phyloP scores from a whole-genome alignment of 1,140 invertebrate genomes.

The Conus betulinus region DNA sequence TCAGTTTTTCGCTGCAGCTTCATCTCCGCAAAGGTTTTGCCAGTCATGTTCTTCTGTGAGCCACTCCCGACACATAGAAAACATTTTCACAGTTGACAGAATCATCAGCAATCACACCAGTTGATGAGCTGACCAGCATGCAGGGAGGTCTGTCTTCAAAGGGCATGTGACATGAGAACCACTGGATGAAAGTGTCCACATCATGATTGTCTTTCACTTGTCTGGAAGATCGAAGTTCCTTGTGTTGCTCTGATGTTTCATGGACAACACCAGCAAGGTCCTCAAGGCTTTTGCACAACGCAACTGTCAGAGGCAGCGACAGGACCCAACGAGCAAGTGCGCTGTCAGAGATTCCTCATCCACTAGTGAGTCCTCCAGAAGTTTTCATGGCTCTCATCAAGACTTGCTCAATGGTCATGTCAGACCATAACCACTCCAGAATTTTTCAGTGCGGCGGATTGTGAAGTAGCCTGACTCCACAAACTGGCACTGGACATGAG shows the following conservation, averaged over 20 bases:
- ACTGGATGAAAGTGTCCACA: too few relatives aligned
- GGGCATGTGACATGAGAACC: too few relatives aligned
- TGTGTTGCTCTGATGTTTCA: too few relatives aligned
- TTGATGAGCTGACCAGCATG: too few relatives aligned
- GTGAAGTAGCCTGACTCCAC: constrained; percentile 42
- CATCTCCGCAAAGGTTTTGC: not conserved
- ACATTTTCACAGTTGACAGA: not conserved
- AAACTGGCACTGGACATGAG: constrained; percentile 42
- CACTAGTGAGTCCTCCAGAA: constrained; percentile 42
- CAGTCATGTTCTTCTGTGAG: not conserved
- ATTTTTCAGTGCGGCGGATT: constrained; percentile 61
- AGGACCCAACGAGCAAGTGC: too few relatives aligned
- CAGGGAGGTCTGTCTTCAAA: too few relatives aligned
- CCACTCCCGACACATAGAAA: not conserved
- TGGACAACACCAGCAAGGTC: too few relatives aligned
- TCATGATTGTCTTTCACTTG: too few relatives aligned
- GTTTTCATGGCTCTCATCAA: constrained; percentile 65
- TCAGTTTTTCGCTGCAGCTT: not conserved
- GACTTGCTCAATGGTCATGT: constrained; percentile 68
- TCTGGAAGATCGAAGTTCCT: too few relatives aligned
- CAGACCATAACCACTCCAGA: constrained; percentile 73
- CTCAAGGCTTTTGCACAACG: too few relatives aligned
- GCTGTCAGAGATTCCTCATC: not conserved
- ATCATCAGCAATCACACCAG: not conserved
- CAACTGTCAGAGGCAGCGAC: too few relatives aligned